Evolutionary conservation across 1,140 invertebrate genomes (phyloP), one percentile per base, ranked within the genome.

Genomic region (Pseudomyrmex flavicornis): DNA sequence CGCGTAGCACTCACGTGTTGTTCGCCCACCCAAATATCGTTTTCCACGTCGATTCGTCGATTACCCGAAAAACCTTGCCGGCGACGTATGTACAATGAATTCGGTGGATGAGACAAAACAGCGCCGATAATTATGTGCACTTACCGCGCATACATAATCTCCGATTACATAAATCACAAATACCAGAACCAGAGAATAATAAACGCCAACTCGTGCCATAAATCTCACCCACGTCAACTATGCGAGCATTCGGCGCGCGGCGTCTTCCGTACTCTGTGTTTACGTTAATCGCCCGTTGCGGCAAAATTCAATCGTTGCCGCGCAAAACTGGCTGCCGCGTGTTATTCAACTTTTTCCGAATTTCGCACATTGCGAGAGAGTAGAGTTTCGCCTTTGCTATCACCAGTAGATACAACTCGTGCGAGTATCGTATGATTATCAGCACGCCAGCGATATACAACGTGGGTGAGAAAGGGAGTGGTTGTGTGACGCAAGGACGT

Each of bases 401-500:
- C 9, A 75, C 9, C 20, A 15, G 73, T 63, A 65, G 46, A 15
- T 10, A 75, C 13, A 35, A 35, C 35, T 9, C 44, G 35, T 48
- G 15, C n/a, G 15, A 2, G n/a, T 44, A 58, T 20, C 44, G 46
- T 20, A 48, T 13, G 22, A 75, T 63, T 75, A 63, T 63, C 58
- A 46, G 17, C 35, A 44, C 13, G 46, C 22, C 44, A 63, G 7
- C 58, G 10, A 63, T 75, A 35, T 35, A 26, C 2, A 15, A 26
- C 12, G 61, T 12, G 44, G 44, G 46, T 63, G 73, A 75, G 73
- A 75, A 75, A 75, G 46, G 15, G 44, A 75, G 22, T 26, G 73
- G 58, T 20, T 75, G 73, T 75, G 73, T 44, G 58, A 75, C 59
- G 58, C 73, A 75, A 75, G 73, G 46, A 63, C 58, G 46, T 50